Base-by-base conservation (phyloP, 2,797 vertebrate genomes). In the Miichthys miiuy region DNA sequence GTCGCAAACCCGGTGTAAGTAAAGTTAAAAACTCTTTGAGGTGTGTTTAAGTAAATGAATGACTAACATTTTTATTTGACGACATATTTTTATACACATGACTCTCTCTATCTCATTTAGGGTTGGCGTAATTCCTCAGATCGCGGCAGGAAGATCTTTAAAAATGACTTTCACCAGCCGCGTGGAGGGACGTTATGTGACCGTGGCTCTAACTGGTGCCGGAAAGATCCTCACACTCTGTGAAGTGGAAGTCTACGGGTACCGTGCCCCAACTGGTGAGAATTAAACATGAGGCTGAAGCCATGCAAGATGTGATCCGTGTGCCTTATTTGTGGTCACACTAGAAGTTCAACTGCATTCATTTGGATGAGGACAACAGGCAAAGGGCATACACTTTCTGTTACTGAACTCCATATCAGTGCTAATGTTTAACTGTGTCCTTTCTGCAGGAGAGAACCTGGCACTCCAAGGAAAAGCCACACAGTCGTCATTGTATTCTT, bases 171-270 rank as follows among this genome's bases (percentile, higher is more conserved):
- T 83, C 1, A 67, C 25, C 44, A 20, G 11, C 3, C 55, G 0
- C 23, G 79, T 86, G 63, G 63, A 77, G 54, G 88, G 88, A 18
- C 88, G 85, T 25, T 75, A 77, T 23, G 87, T 86, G 42, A 75
- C 44, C n/a, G 75, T 90, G 21, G 0, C 44, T 38, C 1, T 86
- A 1, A 70, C 79, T 11, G 85, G 85, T 51, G 0, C 0, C 5
- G 0, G 0, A 1, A 81, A 0, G 6, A 0, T n/a, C 0, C 81
- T 90, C 0, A 27, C 56, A 0, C 66, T 90, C 63, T 88, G 89
- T 5, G 87, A 90, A 48, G 75, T 90, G 70, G 89, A 90, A 6
- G 75, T 88, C 61, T 81, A 73, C 4, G 85, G 89, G 1, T 88
- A 84, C 11, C 75, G 1, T 1, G 75, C 73, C 5, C 87, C 83